phyloP scores from a whole-genome alignment of 2,113 vertebrate species.

The Pollimyrus isidori region DNA sequence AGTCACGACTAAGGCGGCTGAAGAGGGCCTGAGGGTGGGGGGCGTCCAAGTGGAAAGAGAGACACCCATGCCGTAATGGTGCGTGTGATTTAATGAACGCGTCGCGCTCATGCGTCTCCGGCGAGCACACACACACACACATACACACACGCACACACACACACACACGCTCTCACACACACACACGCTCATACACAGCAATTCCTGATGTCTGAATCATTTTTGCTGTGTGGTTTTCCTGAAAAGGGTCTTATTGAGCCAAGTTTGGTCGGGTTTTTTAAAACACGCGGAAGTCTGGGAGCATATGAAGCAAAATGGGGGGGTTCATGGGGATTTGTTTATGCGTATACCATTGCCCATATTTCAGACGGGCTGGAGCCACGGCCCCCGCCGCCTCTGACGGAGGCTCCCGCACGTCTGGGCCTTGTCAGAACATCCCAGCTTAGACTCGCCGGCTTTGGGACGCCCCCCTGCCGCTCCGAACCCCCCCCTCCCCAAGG shows the following conservation, averaged over 20 bases:
- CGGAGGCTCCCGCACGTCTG: neutral
- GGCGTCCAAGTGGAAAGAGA: neutral
- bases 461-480: neutral
- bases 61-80: neutral
- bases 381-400: neutral
- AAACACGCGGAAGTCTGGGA: conserved; percentile 39
- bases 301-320: conserved; percentile 37
- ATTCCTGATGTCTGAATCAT: neutral
- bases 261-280: neutral
- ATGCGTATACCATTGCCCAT: conserved; percentile 56
- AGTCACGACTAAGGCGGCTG: conserved; percentile 62
- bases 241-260: neutral
- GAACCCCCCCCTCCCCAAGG: neutral
- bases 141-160: neutral
- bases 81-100: neutral
- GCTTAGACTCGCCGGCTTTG: neutral
- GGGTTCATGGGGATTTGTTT: conserved; percentile 55
- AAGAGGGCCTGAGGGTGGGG: conserved; percentile 52
- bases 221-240: neutral
- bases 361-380: conserved; percentile 67
- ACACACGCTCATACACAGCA: neutral
- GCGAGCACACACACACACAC: neutral
- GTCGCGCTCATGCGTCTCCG: neutral
- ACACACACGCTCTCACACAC: too few relatives aligned
- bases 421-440: neutral